phyloP scores from a whole-genome alignment of 2,888 invertebrate genomes.

The Halictus ligatus region DNA sequence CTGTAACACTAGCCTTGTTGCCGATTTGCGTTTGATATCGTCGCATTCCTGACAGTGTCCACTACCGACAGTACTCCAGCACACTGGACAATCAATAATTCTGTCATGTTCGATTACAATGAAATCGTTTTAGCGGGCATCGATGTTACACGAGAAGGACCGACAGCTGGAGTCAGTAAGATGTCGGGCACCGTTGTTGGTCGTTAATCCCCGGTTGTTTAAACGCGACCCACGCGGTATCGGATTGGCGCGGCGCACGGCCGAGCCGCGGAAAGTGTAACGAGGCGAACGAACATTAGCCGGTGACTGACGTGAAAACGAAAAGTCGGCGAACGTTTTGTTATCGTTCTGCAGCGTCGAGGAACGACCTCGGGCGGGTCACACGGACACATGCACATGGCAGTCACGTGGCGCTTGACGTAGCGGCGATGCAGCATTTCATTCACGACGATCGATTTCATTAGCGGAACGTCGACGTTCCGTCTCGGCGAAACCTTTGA shows the following conservation, averaged over 20 bases:
- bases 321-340: conserved; percentile 46
- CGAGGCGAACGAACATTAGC: conserved; percentile 12
- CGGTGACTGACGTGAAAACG: conserved; percentile 36
- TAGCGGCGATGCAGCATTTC: conserved; percentile 64
- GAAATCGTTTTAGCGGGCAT: background rate
- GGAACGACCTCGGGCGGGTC: conserved; percentile 59
- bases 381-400: background rate
- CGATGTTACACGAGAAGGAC: too few species aligned
- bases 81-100: background rate
- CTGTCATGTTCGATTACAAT: background rate
- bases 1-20: background rate
- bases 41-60: background rate
- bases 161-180: background rate
- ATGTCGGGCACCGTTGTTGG: background rate
- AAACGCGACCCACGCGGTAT: background rate
- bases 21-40: background rate
- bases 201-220: background rate
- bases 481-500: conserved; percentile 54
- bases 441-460: conserved; percentile 67
- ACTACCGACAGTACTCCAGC: background rate
- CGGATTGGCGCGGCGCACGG: background rate
- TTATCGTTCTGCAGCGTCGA: conserved; percentile 45
- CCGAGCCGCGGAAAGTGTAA: background rate
- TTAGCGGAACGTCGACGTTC: conserved; percentile 58
- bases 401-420: conserved; percentile 68